Conservation (phyloP, 2,888 invertebrate genomes). For the Rhyacophila evoluta region DNA sequence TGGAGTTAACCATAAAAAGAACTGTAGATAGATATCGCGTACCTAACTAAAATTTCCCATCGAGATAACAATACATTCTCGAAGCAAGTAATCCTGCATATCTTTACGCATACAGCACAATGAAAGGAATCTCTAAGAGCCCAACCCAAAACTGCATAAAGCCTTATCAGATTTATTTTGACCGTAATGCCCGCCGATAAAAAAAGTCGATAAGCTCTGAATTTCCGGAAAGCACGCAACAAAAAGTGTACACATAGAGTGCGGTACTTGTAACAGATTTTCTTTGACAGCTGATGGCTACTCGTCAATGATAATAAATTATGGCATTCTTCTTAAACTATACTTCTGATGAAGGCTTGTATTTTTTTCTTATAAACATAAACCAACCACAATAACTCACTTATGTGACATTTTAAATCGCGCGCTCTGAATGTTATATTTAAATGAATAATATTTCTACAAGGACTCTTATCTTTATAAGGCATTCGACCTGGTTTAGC, state of each 20-base stretch:
- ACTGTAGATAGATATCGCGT: not conserved
- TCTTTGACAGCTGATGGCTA: not conserved
- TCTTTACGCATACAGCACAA: conserved; percentile 11
- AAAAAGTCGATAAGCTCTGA: conserved; percentile 9
- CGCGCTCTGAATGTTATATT: no score
- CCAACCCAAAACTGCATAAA: conserved; percentile 22
- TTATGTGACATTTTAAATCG: no score
- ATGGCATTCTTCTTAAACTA: no score
- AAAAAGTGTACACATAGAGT: not conserved
- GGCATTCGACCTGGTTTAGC: no score
- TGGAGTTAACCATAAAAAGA: conserved; percentile 1
- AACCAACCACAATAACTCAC: no score
- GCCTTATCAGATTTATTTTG: conserved; percentile 18
- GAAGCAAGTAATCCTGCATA: conserved; percentile 16
- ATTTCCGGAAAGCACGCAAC: conserved; percentile 19
- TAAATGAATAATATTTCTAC: no score
- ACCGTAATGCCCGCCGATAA: conserved; percentile 2
- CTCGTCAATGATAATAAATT: no score
- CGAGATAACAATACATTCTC: conserved; percentile 5
- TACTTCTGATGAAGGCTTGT: no score
- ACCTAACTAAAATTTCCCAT: conserved; percentile 17
- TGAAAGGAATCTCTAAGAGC: conserved; percentile 17
- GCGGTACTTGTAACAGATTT: not conserved
- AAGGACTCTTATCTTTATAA: no score
- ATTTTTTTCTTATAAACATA: no score